Evolutionary conservation across 2,113 vertebrate genomes (phyloP).

Genomic region (Sturnira hondurensis): DNA sequence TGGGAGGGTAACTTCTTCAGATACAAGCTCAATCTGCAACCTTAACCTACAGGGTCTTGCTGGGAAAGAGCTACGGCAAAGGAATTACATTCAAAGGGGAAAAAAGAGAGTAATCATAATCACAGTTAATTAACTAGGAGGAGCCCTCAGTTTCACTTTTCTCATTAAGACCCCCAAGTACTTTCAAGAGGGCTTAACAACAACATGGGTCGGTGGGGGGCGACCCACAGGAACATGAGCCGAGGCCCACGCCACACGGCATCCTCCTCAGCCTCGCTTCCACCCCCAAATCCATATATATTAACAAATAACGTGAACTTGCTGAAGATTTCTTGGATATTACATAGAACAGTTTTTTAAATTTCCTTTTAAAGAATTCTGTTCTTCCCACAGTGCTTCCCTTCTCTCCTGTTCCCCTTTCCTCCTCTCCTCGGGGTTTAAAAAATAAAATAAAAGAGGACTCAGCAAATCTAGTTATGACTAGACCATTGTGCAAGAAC

Average conservation of each 20-base stretch:
- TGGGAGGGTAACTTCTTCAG: slow-evolving; percentile 35
- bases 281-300: neutral
- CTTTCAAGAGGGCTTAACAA: neutral
- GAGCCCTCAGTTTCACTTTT: slow-evolving; percentile 1
- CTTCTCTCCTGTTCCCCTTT: neutral
- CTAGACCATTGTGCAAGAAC: neutral
- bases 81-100: slow-evolving; percentile 23
- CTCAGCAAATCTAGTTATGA: neutral
- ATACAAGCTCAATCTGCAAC: slow-evolving; percentile 65
- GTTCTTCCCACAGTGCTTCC: neutral
- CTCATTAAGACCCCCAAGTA: neutral
- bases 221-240: neutral
- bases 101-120: neutral
- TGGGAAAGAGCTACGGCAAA: slow-evolving; percentile 58
- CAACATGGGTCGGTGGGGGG: neutral
- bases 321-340: neutral
- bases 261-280: neutral
- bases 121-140: neutral
- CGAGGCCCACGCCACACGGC: neutral
- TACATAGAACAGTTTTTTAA: neutral
- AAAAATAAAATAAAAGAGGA: neutral
- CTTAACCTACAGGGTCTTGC: slow-evolving; percentile 65
- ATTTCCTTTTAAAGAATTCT: neutral
- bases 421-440: neutral
- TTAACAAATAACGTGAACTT: neutral